Evolutionary conservation across 2,113 vertebrate species (phyloP), one percentile per base, ranked within the genome.

Genomic region (Phycodurus eques): DNA sequence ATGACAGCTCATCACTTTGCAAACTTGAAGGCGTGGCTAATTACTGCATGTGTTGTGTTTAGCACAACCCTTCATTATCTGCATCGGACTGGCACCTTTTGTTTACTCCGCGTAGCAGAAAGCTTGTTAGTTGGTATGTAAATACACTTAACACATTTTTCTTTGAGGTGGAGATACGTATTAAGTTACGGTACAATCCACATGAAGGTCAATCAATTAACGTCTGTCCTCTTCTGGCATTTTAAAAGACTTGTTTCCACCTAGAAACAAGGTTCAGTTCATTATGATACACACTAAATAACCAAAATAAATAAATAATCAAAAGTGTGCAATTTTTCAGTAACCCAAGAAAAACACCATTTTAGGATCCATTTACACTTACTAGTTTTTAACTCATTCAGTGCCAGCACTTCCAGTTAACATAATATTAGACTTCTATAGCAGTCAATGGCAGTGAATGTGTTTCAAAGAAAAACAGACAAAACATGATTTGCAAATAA

Each of bases 1-100:
- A 49, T 71, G 60, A 20, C 12, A 66, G 62, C 64, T 85, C 81
- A 83, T 74, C 71, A 73, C 57, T 62, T 43, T 56, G 61, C 75
- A 78, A 84, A 85, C 60, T 49, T 31, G 57, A 84, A 74, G 78
- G 75, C 74, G 80, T 5, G 69, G 44, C 65, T 64, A 46, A 60
- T 53, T 49, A 46, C n/a, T 10, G n/a, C 15, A 46, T 51, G 54
- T 66, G 35, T 5, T n/a, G 11, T 27, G 43, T 70, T 71, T 67
- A n/a, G 35, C 19, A 2, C 35, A 22, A 67, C 12, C 42, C 60
- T 63, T 61, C 44, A 33, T 33, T 43, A 67, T 76, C 47, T 59
- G 66, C 71, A 68, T 13, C 39, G 63, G n/a, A 31, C 1, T 59
- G 13, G 27, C 67, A 27, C 51, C 19, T 66, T n/a, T 65, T 44